Percentiles rank a stretch among this genome's conserved stretches.
These are phyloP conservation scores for Lasiurus borealis DNA, from an alignment of 2,113 vertebrate genomes.

Conservation along the genomic window DNA sequence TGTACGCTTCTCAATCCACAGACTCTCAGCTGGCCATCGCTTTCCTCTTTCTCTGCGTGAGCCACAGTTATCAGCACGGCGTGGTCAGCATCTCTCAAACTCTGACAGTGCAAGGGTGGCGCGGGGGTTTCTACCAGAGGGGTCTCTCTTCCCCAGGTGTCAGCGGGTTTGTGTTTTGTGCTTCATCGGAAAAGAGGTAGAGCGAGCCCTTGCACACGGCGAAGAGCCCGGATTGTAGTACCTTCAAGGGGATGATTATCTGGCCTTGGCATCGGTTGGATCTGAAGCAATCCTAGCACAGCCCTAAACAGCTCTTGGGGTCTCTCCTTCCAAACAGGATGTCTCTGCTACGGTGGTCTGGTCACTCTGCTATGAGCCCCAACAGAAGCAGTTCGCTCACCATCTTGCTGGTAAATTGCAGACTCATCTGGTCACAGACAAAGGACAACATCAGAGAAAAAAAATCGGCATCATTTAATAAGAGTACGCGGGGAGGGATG, in stretches of 20 bases:
- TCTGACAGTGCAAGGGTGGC: constrained; percentile 26
- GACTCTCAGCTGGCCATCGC: neutral
- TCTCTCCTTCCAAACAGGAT: constrained; percentile 36
- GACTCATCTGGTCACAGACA: constrained; percentile 35
- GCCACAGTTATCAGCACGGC: neutral
- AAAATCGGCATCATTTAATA: neutral
- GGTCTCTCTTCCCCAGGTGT: constrained; percentile 68
- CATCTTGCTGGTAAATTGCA: constrained; percentile 24
- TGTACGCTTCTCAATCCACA: neutral
- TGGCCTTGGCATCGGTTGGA: constrained; percentile 25
- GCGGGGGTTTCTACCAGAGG: constrained; percentile 72
- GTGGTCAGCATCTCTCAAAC: neutral
- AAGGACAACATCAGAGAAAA: constrained; percentile 37
- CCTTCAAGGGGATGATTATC: constrained; percentile 24
- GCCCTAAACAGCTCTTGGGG: constrained; percentile 58
- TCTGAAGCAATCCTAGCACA: constrained; percentile 31
- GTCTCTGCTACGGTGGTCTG: constrained; percentile 32
- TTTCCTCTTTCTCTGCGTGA: neutral
- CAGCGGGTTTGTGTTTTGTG: constrained; percentile 82
- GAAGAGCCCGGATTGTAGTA: constrained; percentile 5
- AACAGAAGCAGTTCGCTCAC: neutral
- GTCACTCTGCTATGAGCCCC: neutral
- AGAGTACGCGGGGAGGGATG: neutral
- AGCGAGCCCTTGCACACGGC: constrained; percentile 67
- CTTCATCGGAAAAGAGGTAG: constrained; percentile 88